Base-by-base conservation (phyloP, 2,113 vertebrate species). In the Sprattus sprattus region DNA sequence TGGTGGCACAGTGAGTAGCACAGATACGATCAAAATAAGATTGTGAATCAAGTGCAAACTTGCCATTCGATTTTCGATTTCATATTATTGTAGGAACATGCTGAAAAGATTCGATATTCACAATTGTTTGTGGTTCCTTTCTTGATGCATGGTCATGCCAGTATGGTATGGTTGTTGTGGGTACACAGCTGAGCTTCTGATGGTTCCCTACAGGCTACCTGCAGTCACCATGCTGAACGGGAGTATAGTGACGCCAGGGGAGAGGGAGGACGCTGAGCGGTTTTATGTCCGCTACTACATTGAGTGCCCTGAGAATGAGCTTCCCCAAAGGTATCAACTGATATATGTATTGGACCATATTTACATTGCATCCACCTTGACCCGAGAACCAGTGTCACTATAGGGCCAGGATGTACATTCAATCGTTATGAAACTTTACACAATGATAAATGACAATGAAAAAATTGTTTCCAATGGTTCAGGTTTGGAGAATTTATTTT, bases 241-340 rank as follows among this genome's bases (percentile, higher is more conserved):
- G 45, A 96, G 97, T 71, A 94, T 96, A 4, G 96, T 99, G 87
- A 95, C 94, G 0, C 93, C 95, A 0, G 96, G 95, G 0, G 98
- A 99, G 86, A 95, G 98, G 15, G 97, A 99, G 90, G 97, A 98
- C 83, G 97, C 98, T 0, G 98, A 99, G 91, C 94, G 98, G 10
- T 98, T 99, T 93, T 99, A 99, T 92, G 97, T 99, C 89, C 95
- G 98, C 15, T 97, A 97, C 52, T 95, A 97, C 90, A 95, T 97
- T 91, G 96, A 97, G 87, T 92, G 92, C 60, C 96, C 97, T 0
- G 95, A 97, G 75, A 96, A 96, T 84, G 96, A 97, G 87, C 96
- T 96, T 0, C 96, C 98, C 0, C 92, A 95, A 94, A 98, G 98
- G 98, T 99, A 89, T 50, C 28, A 8, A 4, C 57, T 15, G 11